Conservation (phyloP, 2,113 vertebrate genomes). For the Thalassoma bifasciatum region DNA sequence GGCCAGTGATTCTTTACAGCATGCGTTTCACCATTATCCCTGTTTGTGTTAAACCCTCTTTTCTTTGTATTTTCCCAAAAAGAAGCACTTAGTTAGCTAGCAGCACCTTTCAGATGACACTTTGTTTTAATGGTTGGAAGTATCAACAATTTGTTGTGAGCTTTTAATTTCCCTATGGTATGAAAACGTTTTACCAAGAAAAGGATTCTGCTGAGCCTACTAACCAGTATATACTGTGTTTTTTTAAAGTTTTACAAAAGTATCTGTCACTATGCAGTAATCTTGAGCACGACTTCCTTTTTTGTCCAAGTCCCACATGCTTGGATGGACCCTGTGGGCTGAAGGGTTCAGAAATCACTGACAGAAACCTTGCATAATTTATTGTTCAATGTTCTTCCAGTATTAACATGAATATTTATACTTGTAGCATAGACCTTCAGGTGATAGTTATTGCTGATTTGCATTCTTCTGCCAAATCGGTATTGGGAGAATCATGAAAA, state of each 20-base stretch:
- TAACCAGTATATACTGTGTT: no score
- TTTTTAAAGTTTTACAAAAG: background rate
- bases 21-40: no score
- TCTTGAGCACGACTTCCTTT: background rate
- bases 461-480: slow-evolving; percentile 31
- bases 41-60: no score
- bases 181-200: no score
- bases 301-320: background rate
- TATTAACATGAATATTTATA: slow-evolving; percentile 55
- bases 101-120: no score
- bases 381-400: slow-evolving; percentile 2
- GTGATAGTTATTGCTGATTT: slow-evolving; percentile 7
- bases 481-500: slow-evolving; percentile 30
- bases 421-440: slow-evolving; percentile 18
- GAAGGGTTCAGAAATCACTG: background rate
- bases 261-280: background rate
- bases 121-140: no score
- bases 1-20: no score
- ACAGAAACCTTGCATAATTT: background rate
- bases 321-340: background rate
- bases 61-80: no score
- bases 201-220: background rate
- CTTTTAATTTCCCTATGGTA: no score
- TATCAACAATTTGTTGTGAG: no score
- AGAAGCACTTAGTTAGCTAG: no score